phyloP scores from a whole-genome alignment of 2,113 vertebrate species.

The Diadophis punctatus region DNA sequence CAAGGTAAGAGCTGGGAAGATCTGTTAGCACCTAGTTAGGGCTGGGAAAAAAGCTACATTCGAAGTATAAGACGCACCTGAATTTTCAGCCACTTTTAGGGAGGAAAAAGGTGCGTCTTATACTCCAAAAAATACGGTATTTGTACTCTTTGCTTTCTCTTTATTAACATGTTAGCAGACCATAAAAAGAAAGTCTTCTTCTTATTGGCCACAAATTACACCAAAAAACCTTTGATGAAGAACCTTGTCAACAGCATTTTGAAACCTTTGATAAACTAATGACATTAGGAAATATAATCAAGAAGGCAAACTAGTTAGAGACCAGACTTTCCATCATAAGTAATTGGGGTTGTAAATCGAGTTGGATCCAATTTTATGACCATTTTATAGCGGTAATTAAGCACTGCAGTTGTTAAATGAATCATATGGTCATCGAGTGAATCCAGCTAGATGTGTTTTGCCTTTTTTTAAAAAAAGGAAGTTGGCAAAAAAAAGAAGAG shows the following conservation, averaged over 20 bases:
- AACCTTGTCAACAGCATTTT: not conserved
- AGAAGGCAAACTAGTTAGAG: not conserved
- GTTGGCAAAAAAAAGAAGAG: not conserved
- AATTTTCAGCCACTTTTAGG: too few relatives aligned
- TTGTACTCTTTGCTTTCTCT: not conserved
- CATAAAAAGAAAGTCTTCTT: not conserved
- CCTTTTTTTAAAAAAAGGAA: not conserved
- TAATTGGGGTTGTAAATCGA: not conserved
- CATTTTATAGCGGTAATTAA: not conserved
- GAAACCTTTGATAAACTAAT: not conserved
- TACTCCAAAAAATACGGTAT: too few relatives aligned
- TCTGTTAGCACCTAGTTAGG: too few relatives aligned
- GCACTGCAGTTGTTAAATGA: too few relatives aligned
- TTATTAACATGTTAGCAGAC: not conserved
- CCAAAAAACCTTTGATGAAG: not conserved
- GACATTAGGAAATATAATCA: not conserved
- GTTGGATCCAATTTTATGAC: not conserved
- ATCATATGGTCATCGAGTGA: not conserved
- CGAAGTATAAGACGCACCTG: too few relatives aligned
- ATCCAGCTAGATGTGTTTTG: not conserved
- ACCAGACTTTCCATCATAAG: not conserved
- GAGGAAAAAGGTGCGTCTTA: too few relatives aligned
- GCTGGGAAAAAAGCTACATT: too few relatives aligned
- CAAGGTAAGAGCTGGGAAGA: too few relatives aligned
- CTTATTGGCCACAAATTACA: not conserved